Conservation (phyloP, 2,113 vertebrate species). For the Heteronetta atricapilla region DNA sequence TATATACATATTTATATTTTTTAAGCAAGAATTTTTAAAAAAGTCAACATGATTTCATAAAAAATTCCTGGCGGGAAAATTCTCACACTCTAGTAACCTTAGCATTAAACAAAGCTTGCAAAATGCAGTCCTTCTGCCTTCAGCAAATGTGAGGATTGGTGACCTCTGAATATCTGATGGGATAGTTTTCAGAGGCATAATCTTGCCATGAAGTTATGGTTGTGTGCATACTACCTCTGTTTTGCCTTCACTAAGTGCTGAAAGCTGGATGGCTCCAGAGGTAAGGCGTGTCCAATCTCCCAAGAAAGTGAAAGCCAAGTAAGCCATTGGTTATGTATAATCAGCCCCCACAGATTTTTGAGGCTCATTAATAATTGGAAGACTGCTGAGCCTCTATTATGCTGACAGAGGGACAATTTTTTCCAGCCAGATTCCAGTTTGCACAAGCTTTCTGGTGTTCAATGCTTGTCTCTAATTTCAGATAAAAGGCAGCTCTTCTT, state of each 20-base stretch:
- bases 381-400: constrained; percentile 34
- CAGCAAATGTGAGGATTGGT: neutral
- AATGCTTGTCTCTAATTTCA: constrained; percentile 13
- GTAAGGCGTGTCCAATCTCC: neutral
- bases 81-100: neutral
- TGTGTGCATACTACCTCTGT: neutral
- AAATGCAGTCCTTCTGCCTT: neutral
- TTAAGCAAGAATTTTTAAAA: neutral
- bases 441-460: neutral
- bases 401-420: constrained; percentile 49
- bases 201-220: neutral
- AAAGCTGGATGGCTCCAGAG: constrained; percentile 17
- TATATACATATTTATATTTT: neutral
- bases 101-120: neutral
- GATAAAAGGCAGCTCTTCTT: constrained; percentile 20
- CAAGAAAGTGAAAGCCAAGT: constrained; percentile 22
- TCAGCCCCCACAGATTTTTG: constrained; percentile 61
- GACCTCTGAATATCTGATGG: neutral
- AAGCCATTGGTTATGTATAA: neutral
- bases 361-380: constrained; percentile 69
- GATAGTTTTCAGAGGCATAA: neutral
- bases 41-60: neutral
- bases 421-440: constrained; percentile 41
- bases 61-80: neutral
- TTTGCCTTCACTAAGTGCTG: constrained; percentile 17